These are phyloP conservation scores for Heteractis magnifica DNA, from an alignment of 92 coral and sea anemone genomes.

Conservation along the genomic window DNA sequence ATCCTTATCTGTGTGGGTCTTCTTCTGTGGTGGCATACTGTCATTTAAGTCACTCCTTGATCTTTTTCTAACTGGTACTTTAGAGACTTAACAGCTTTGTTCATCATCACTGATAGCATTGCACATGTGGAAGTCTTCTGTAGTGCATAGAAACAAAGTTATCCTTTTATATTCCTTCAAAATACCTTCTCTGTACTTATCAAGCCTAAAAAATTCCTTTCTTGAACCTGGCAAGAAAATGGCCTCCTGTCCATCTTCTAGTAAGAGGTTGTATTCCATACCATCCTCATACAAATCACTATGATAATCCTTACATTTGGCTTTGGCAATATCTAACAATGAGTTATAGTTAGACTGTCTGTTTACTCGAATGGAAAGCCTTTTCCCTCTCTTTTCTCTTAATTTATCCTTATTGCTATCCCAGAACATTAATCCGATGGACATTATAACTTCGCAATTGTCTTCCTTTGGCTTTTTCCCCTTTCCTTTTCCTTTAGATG, in stretches of 20 bases:
- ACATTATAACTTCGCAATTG: slow-evolving; percentile 42
- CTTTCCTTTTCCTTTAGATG: slow-evolving; percentile 46
- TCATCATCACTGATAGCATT: slow-evolving; percentile 17
- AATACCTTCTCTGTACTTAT: slow-evolving; percentile 27
- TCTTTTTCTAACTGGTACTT: slow-evolving; percentile 22
- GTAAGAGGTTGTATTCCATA: slow-evolving; percentile 46
- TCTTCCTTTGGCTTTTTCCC: slow-evolving; percentile 15
- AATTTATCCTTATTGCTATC: slow-evolving; percentile 39
- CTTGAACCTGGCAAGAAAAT: slow-evolving; percentile 50
- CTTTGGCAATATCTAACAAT: slow-evolving; percentile 42
- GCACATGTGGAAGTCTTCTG: slow-evolving; percentile 14
- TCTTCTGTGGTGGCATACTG: slow-evolving; percentile 38
- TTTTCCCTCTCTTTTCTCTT: slow-evolving; percentile 59
- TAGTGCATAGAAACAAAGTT: slow-evolving; percentile 27
- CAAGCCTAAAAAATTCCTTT: slow-evolving; percentile 46
- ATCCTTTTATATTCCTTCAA: slow-evolving; percentile 32
- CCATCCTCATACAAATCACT: slow-evolving; percentile 46
- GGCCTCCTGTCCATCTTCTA: slow-evolving; percentile 54
- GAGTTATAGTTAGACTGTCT: slow-evolving; percentile 23
- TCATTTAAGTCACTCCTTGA: slow-evolving; percentile 23
- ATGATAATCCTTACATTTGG: slow-evolving; percentile 54
- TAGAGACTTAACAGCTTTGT: not conserved
- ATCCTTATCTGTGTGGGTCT: slow-evolving; percentile 30
- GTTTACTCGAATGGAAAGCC: slow-evolving; percentile 37
- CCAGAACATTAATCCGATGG: slow-evolving; percentile 49